phyloP scores from a whole-genome alignment of 1,140 invertebrate species.

The Himalopsyche phryganea region DNA sequence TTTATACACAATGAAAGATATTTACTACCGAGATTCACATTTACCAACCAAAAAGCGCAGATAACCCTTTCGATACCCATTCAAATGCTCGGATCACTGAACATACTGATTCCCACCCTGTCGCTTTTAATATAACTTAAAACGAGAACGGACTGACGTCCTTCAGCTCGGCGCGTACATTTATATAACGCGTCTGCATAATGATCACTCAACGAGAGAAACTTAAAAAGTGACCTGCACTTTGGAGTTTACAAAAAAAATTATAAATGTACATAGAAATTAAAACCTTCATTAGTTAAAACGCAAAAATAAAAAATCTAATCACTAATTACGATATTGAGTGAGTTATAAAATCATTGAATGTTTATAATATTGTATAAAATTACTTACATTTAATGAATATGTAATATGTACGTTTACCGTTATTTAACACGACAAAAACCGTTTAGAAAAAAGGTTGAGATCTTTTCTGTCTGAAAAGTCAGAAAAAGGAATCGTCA shows the following conservation, averaged over 20 bases:
- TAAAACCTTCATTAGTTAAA: not conserved
- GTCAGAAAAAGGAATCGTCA: too few species aligned
- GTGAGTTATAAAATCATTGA: too few species aligned
- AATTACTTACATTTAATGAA: too few species aligned
- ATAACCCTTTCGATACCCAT: not conserved
- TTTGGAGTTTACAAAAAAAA: constrained; percentile 15
- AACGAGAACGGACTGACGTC: constrained; percentile 1
- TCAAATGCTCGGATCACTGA: constrained; percentile 13
- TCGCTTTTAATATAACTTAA: not conserved
- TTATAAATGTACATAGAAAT: too few species aligned
- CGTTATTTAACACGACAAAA: too few species aligned
- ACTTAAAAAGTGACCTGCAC: constrained; percentile 26
- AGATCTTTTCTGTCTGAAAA: too few species aligned
- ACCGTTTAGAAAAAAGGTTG: too few species aligned
- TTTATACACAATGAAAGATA: constrained; percentile 6
- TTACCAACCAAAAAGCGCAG: too few species aligned
- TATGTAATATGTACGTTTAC: too few species aligned
- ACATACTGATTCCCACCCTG: not conserved
- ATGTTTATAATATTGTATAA: too few species aligned
- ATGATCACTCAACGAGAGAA: constrained; percentile 8
- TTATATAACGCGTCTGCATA: not conserved
- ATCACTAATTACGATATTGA: too few species aligned
- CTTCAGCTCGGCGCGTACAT: constrained; percentile 1
- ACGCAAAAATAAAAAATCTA: not conserved
- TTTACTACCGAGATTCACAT: constrained; percentile 18